These are phyloP conservation scores for Plectropomus leopardus DNA, from an alignment of 2,113 vertebrate genomes.

Conservation along the genomic window DNA sequence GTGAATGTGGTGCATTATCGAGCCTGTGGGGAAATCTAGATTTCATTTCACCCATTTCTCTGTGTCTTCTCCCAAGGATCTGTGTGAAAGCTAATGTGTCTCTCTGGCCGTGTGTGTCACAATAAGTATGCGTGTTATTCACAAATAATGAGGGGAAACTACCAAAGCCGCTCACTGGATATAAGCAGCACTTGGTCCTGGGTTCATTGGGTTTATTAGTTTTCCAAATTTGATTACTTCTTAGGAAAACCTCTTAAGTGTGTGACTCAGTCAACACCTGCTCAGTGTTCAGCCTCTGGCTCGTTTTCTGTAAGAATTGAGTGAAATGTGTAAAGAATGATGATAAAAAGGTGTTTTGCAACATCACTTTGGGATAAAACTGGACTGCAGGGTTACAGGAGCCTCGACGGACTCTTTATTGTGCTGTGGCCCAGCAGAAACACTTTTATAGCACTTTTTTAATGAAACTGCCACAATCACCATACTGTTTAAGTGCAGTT, in stretches of 20 bases:
- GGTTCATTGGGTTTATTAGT: slow-evolving; percentile 17
- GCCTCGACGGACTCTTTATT: neutral
- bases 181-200: slow-evolving; percentile 18
- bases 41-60: slow-evolving; percentile 1
- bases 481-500: neutral
- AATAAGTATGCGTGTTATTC: slow-evolving; percentile 24
- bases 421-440: neutral
- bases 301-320: neutral
- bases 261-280: slow-evolving; percentile 8
- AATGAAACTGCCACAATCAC: neutral
- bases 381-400: neutral
- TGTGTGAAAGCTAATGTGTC: slow-evolving; percentile 18
- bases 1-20: slow-evolving; percentile 20
- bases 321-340: neutral
- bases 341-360: neutral
- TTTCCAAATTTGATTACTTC: neutral
- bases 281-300: neutral
- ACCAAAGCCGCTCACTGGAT: slow-evolving; percentile 15
- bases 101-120: neutral
- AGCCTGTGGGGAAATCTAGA: slow-evolving; percentile 10
- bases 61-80: slow-evolving; percentile 7
- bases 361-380: neutral
- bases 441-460: neutral
- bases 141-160: slow-evolving; percentile 44
- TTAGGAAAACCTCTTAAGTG: neutral